Percentiles rank a stretch among this genome's conserved stretches.
Conservation (phyloP, 2,113 vertebrate species). For the Apodemus speciosus region DNA sequence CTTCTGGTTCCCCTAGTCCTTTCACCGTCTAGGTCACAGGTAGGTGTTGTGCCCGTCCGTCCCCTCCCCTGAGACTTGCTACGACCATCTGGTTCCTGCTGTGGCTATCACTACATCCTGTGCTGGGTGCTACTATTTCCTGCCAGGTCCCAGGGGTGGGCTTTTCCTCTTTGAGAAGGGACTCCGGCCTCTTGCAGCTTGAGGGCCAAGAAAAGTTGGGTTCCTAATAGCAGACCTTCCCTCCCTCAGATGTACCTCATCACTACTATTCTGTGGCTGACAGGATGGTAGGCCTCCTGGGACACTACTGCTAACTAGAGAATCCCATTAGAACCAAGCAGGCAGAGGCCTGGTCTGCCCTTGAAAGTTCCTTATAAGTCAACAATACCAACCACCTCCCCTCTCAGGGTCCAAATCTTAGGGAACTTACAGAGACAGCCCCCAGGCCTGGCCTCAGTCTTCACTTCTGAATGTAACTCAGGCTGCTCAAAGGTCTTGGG, state of each 20-base stretch:
- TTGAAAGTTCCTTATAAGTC: not conserved
- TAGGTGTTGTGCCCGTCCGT: not conserved
- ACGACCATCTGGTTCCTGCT: not conserved
- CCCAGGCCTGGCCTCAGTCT: not conserved
- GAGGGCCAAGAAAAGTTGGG: fast-evolving
- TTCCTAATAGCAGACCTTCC: not conserved
- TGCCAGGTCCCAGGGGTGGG: not conserved
- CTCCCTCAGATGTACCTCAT: not conserved
- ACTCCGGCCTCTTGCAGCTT: not conserved
- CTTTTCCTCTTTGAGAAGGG: not conserved
- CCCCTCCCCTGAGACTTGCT: not conserved
- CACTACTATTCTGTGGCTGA: not conserved
- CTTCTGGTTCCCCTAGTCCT: not conserved
- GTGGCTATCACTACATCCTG: not conserved
- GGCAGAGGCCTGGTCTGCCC: not conserved
- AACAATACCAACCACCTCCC: no score
- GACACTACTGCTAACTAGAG: not conserved
- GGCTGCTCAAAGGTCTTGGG: not conserved
- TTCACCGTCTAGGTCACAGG: not conserved
- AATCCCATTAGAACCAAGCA: not conserved
- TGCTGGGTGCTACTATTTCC: not conserved
- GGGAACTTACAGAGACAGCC: no score
- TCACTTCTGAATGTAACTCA: not conserved
- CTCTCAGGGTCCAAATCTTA: not conserved
- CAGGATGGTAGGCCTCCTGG: not conserved